Evolutionary conservation across 2,797 vertebrate genomes (phyloP).

Genomic region (Melanotaenia boesemani): DNA sequence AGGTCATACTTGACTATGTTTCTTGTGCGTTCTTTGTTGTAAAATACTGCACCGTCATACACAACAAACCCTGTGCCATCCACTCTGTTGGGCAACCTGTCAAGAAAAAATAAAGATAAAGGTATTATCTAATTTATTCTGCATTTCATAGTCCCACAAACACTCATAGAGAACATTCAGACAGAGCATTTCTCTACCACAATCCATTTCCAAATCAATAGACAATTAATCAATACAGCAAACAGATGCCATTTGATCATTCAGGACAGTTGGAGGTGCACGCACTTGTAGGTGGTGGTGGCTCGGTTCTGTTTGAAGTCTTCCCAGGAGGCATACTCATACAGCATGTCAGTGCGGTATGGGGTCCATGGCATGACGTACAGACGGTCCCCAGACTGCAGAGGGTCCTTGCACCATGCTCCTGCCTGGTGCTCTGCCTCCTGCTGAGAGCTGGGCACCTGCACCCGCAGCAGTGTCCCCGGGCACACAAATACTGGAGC

Average conservation of each 20-base stretch:
- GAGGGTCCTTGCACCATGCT: constrained; percentile 96
- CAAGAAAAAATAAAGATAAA: constrained; percentile 40
- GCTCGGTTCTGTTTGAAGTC: constrained; percentile 90
- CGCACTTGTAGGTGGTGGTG: constrained; percentile 93
- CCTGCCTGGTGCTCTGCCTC: constrained; percentile 94
- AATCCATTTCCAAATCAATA: constrained; percentile 62
- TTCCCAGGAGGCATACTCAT: constrained; percentile 94
- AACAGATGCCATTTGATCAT: constrained; percentile 71
- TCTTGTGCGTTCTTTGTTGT: constrained; percentile 96
- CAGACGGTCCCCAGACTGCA: constrained; percentile 94
- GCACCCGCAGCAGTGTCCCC: constrained; percentile 90
- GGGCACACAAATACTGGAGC: constrained; percentile 95
- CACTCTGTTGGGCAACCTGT: constrained; percentile 92
- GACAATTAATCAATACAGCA: constrained; percentile 70
- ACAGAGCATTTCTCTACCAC: constrained; percentile 34
- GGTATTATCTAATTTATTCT: constrained; percentile 38
- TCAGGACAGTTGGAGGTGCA: constrained; percentile 57
- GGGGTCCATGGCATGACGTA: constrained; percentile 97
- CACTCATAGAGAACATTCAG: constrained; percentile 39
- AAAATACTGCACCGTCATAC: constrained; percentile 95
- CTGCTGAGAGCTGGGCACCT: constrained; percentile 89
- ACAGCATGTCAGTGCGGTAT: constrained; percentile 94
- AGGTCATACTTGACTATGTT: constrained; percentile 96
- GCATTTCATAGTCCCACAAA: constrained; percentile 47
- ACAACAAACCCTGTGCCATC: constrained; percentile 96